These are phyloP conservation scores for Rhizomys pruinosus DNA, from an alignment of 2,113 vertebrate species.

Conservation along the genomic window DNA sequence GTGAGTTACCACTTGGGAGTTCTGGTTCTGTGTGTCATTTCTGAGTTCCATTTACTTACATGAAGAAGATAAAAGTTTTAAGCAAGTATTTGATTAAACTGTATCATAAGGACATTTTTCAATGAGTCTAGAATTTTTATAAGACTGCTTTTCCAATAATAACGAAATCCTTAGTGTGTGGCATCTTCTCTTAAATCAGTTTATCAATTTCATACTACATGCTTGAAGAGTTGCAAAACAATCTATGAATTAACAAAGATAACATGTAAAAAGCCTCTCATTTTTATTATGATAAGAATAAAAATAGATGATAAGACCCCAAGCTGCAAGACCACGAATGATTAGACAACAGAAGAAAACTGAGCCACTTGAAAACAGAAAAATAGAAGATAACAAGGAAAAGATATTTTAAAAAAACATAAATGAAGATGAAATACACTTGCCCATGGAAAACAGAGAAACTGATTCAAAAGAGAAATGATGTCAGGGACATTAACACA, in stretches of 20 bases:
- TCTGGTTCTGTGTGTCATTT: background rate
- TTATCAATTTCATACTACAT: too few species aligned
- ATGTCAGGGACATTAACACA: background rate
- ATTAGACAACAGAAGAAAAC: too few species aligned
- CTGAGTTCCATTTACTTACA: background rate
- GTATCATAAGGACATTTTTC: background rate
- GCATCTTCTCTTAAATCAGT: too few species aligned
- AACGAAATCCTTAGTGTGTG: background rate
- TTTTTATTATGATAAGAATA: background rate
- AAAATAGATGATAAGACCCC: background rate
- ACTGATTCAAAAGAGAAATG: background rate
- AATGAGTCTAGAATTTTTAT: background rate
- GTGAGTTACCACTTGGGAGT: background rate
- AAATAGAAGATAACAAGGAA: background rate
- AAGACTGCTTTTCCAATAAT: too few species aligned
- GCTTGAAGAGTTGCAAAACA: background rate
- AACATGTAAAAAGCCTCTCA: background rate
- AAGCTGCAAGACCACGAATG: too few species aligned
- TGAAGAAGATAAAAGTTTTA: background rate
- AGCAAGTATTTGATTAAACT: background rate
- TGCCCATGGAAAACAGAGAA: too few species aligned
- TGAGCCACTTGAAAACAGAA: background rate
- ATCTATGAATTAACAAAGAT: background rate
- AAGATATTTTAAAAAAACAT: too few species aligned
- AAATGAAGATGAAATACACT: too few species aligned